A percentile compares a stretch with the other conserved stretches of the same genome.
Conservation (phyloP, 2,888 invertebrate species). For the Caenorhabditis angaria region DNA sequence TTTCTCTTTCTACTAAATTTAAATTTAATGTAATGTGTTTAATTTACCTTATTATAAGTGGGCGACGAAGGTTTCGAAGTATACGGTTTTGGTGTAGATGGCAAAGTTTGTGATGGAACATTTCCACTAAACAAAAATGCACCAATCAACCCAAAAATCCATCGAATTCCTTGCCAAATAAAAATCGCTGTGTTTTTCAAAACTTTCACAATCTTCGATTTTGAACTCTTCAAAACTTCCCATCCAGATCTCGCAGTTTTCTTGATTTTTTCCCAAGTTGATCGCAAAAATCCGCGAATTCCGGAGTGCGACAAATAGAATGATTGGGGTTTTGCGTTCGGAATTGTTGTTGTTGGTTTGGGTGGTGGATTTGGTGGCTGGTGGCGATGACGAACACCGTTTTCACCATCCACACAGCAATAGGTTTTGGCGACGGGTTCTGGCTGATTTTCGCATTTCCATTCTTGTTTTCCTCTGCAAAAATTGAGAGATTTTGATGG, state of each 20-base stretch:
- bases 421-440: slow-evolving; percentile 16
- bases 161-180: background rate
- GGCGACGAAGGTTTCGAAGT: slow-evolving; percentile 27
- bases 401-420: slow-evolving; percentile 47
- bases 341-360: slow-evolving; percentile 3
- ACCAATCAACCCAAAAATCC: slow-evolving; percentile 23
- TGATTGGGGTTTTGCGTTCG: slow-evolving; percentile 31
- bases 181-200: slow-evolving; percentile 12
- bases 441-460: slow-evolving; percentile 49
- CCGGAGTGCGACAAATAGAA: slow-evolving; percentile 33
- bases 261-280: slow-evolving; percentile 19
- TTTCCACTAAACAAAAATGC: slow-evolving; percentile 32
- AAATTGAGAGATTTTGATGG: background rate
- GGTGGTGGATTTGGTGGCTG: slow-evolving; percentile 7
- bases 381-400: slow-evolving; percentile 25
- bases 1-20: too few species aligned
- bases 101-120: slow-evolving; percentile 45
- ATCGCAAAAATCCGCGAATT: slow-evolving; percentile 28
- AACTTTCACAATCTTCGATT: slow-evolving; percentile 21
- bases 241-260: slow-evolving; percentile 15
- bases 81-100: slow-evolving; percentile 48
- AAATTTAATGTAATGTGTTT: background rate
- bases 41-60: slow-evolving; percentile 33
- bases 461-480: slow-evolving; percentile 54
- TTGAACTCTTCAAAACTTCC: slow-evolving; percentile 16